phyloP scores from a whole-genome alignment of 2,797 vertebrate genomes.

The Petrocephalus sullivani region DNA sequence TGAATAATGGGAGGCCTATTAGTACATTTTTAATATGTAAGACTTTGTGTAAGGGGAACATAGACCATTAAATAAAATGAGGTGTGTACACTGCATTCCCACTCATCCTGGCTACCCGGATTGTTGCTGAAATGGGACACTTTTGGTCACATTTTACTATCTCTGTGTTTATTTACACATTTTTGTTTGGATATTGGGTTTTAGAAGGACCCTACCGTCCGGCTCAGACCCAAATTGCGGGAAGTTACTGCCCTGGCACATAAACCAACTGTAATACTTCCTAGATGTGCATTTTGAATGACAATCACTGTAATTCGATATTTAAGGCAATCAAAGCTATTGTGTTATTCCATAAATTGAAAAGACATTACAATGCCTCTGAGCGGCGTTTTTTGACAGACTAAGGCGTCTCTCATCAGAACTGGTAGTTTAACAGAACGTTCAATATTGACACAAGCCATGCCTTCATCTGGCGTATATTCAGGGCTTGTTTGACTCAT shows the following conservation, averaged over 20 bases:
- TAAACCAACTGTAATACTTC: background rate
- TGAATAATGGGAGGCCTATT: background rate
- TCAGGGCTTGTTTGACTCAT: constrained; percentile 34
- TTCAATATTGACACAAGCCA: constrained; percentile 62
- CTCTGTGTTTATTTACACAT: background rate
- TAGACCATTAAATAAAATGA: constrained; percentile 12
- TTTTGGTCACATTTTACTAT: background rate
- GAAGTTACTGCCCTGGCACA: background rate
- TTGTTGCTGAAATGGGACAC: background rate
- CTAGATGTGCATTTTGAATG: background rate
- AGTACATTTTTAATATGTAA: background rate
- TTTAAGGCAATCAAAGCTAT: background rate
- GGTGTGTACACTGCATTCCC: constrained; percentile 29
- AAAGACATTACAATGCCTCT: background rate
- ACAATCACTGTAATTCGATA: background rate
- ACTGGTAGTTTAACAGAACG: constrained; percentile 37
- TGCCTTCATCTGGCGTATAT: constrained; percentile 37
- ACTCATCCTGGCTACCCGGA: background rate
- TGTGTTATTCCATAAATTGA: background rate
- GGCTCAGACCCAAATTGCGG: background rate
- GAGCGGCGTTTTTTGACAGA: background rate
- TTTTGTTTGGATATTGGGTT: background rate
- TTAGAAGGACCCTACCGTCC: background rate
- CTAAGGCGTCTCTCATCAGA: constrained; percentile 27
- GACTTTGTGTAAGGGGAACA: background rate